Base-by-base conservation (phyloP, 2,888 invertebrate species). In the Salticus scenicus region DNA sequence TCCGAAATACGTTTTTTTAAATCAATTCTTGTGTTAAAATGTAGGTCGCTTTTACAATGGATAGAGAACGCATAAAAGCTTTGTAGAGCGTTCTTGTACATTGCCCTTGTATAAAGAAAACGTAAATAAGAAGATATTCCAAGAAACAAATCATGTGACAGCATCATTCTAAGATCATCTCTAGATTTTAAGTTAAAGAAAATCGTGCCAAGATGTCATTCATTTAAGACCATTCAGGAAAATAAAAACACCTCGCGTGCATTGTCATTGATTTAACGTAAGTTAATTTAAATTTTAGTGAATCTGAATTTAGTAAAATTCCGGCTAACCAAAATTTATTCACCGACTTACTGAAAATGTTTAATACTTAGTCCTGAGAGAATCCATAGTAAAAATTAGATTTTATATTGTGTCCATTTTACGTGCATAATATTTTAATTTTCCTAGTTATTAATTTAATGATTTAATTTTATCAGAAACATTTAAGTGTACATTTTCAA, bases 131-230 rank as follows among this genome's bases (percentile, higher is more conserved):
- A 77, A 69, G 42, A 57, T 51, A 30, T n/a, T n/a, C 17, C 2
- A 28, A 33, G 67, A 77, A 77, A 63, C 70, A 77, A 77, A 28
- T 57, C 57, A 20, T 70, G 33, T 77, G 70, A 77, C 77, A 77
- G 70, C 77, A 47, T 70, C 30, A 42, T 24, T 57, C 30, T 42
- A 37, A 24, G 30, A 71, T 72, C 42, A 17, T 28, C 28, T 71
- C 71, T 47, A 47, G 57, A 31, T 72, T 72, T 57, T 72, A 79
- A 64, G 78, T 79, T 79, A 71, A 79, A 79, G 71, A 71, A 42
- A 33, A 24, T 51, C 71, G 57, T 79, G 78, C 78, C 78, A 79
- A 79, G 47, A 64, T 79, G 78, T 79, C 78, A 64, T 20, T 79
- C 71, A 64, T 64, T 47, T 24, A 42, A 70, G 24, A 70, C 70